Base-by-base conservation (phyloP, 2,113 vertebrate species). In the Azemiops feae region DNA sequence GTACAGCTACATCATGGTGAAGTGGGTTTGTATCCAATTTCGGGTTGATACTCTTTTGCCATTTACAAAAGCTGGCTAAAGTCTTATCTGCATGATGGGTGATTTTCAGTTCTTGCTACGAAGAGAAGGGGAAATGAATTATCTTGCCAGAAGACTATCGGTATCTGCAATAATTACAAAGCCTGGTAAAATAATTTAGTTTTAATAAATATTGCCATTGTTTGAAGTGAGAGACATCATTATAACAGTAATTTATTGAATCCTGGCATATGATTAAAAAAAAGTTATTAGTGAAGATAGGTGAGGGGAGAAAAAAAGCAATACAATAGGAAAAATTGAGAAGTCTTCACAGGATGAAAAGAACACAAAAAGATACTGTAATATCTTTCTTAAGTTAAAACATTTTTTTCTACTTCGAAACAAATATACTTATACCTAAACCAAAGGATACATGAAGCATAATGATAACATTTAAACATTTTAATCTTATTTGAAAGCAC, bases 21-120 rank as follows among this genome's bases (percentile, higher is more conserved):
- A 98, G 98, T 1, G 99, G 99, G 93, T 99, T 99, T n/a, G 98
- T 96, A 91, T 99, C 99, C 58, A 98, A 99, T 97, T 98, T 99
- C 3, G 99, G 99, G 92, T 99, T 99, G 91, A 99, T 97, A 91
- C 98, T 99, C 96, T 99, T 99, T 96, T 99, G 99, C 99, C 99
- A 99, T 89, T 98, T 98, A 95, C 99, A 99, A 98, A 99, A 99
- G 96, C 99, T 99, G 94, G 97, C 95, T 96, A 99, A 95, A 9
- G 99, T 99, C 91, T 98, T 98, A 97, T 99, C 99, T 43, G 99
- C 99, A 50, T 99, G 98, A 93, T 99, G 99, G 94, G 98, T 97
- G 91, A 99, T 99, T 97, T 99, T 99, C 96, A 99, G 93, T 14
- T 97, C 99, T 98, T 98, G 97, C 98, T 98, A 96, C 92, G 92